Evolutionary conservation across 2,888 invertebrate species (phyloP), one percentile per base, ranked within the genome.

Genomic region (Eudemis profundana): DNA sequence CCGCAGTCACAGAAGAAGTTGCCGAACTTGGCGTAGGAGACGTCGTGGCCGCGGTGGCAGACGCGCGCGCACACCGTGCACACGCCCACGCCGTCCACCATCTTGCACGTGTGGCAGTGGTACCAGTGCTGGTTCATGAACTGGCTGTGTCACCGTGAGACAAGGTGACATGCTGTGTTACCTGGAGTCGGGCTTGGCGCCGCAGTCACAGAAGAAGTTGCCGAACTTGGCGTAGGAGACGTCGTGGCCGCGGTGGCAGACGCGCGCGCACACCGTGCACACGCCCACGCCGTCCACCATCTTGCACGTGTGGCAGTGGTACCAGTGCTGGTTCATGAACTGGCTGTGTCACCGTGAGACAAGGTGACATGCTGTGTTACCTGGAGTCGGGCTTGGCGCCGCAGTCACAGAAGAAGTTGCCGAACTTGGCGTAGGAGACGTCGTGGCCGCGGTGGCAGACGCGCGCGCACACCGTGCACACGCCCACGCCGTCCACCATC

Each of bases 1-100:
- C 99, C 99, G 83, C 99, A 99, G 86, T 99, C 99, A 81, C 99
- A 99, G 93, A 99, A 99, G 93, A 99, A 99, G 81, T 98, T 98
- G 0, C 99, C 99, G 83, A 97, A 98, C 86, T 99, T 99, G 57
- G 99, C 98, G 82, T 99, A 99, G 4, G 98, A 90, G 99, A 98
- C 96, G 84, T 99, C 99, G 82, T 99, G 99, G 0, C 97, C 98
- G 72, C 97, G 95, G 85, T 99, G 99, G 80, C 99, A 99, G 8
- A 99, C 99, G 61, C 98, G 94, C 0, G 99, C 99, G 90, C 99
- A 99, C 14, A 99, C 99, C 99, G 1, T 97, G 85, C 99, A 99
- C 27, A 99, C 99, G 0, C 99, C 99, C 1, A 98, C 98, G 5
- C 98, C 97, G 83, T 99, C 99, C 64, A 98, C 95, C 99, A 99